phyloP scores from a whole-genome alignment of 2,888 invertebrate species.

The Acrobeloides nanus region DNA sequence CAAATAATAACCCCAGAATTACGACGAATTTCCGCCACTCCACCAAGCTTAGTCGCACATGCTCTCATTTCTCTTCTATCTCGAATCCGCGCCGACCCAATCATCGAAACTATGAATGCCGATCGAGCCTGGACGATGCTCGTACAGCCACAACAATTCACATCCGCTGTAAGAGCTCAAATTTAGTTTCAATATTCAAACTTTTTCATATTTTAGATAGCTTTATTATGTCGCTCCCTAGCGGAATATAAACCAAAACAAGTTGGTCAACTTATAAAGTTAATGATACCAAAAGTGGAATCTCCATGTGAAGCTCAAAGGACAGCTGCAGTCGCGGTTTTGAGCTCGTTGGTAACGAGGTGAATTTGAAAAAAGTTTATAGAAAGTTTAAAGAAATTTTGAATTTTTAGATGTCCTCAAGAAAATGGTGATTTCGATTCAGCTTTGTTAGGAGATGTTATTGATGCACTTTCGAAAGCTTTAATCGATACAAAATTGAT shows the following conservation, averaged over 20 bases:
- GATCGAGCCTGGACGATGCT: slow-evolving; percentile 47
- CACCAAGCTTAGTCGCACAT: slow-evolving; percentile 24
- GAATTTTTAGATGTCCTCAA: slow-evolving; percentile 29
- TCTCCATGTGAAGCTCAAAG: slow-evolving; percentile 34
- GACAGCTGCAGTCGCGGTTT: slow-evolving; percentile 35
- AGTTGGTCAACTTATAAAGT: slow-evolving; percentile 17
- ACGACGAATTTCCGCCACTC: slow-evolving; percentile 23
- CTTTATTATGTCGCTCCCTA: slow-evolving; percentile 16
- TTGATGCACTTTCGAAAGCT: slow-evolving; percentile 18
- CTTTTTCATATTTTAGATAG: slow-evolving; percentile 16
- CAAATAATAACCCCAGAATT: slow-evolving; percentile 45
- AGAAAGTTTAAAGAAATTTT: not conserved
- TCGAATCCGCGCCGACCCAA: slow-evolving; percentile 22
- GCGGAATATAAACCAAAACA: slow-evolving; percentile 18
- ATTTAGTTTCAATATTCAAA: too few relatives aligned
- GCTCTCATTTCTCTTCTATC: slow-evolving; percentile 22
- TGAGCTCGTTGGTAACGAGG: slow-evolving; percentile 36
- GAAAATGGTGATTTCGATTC: slow-evolving; percentile 33
- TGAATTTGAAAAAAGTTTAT: slow-evolving; percentile 7
- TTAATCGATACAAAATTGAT: slow-evolving; percentile 18
- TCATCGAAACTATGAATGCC: slow-evolving; percentile 48
- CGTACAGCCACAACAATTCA: slow-evolving; percentile 34
- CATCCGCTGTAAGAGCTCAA: slow-evolving; percentile 25
- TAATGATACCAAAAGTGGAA: slow-evolving; percentile 13
- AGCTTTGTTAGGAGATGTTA: slow-evolving; percentile 13